These are phyloP conservation scores for Drosophila virilis DNA, from an alignment of 1,140 invertebrate species.

Conservation along the genomic window DNA sequence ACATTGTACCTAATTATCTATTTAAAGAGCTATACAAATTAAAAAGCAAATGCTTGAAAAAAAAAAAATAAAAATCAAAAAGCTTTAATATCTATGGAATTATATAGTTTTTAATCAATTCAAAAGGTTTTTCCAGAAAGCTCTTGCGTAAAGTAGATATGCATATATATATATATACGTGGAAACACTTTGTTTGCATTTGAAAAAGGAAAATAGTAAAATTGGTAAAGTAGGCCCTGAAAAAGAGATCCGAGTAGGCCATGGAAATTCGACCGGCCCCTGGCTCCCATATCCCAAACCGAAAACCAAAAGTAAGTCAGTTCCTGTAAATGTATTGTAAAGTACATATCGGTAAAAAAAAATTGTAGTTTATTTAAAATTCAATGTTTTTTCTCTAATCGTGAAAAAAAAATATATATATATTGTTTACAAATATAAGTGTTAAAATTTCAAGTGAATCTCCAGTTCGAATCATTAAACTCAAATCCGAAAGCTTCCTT, in stretches of 20 bases:
- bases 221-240: neutral
- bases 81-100: slow-evolving; percentile 1
- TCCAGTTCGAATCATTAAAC: too few species aligned
- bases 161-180: neutral
- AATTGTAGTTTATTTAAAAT: slow-evolving; percentile 47
- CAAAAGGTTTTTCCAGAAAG: too few species aligned
- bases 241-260: slow-evolving; percentile 26
- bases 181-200: neutral
- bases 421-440: slow-evolving; percentile 21
- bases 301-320: slow-evolving; percentile 7
- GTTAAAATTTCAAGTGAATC: slow-evolving; percentile 16
- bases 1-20: slow-evolving; percentile 72
- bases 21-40: slow-evolving; percentile 37
- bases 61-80: slow-evolving; percentile 19
- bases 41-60: slow-evolving; percentile 25
- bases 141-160: neutral
- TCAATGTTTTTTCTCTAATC: slow-evolving; percentile 15
- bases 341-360: slow-evolving; percentile 44
- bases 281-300: neutral
- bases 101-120: neutral
- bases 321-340: slow-evolving; percentile 44
- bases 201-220: neutral
- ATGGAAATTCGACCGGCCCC: neutral
- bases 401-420: slow-evolving; percentile 11
- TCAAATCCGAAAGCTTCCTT: too few species aligned